A percentile compares a stretch with the other conserved stretches of the same genome.
phyloP scores from a whole-genome alignment of 2,888 invertebrate genomes.

The Euspilapteryx auroguttella region DNA sequence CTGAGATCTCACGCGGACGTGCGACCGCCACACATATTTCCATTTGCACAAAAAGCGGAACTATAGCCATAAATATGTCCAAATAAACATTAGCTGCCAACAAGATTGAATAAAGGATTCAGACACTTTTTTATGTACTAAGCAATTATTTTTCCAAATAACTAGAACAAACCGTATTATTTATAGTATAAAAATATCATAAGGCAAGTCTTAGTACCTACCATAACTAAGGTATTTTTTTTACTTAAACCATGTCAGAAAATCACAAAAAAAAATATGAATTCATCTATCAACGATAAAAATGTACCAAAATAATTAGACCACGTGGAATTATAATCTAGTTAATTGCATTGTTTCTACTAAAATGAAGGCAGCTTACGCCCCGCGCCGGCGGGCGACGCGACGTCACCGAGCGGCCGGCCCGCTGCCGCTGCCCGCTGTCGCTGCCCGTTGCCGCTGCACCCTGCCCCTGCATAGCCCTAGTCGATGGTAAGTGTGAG shows the following conservation, averaged over 20 bases:
- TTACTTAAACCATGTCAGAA: too few species aligned
- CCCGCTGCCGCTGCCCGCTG: conserved; percentile 20
- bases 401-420: conserved; percentile 13
- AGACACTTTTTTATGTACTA: conserved; percentile 40
- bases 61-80: conserved; percentile 64
- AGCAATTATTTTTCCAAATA: too few species aligned
- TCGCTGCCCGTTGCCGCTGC: conserved; percentile 10
- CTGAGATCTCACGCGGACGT: conserved; percentile 61
- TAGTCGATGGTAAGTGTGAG: conserved; percentile 58
- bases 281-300: too few species aligned
- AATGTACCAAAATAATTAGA: too few species aligned
- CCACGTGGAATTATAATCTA: too few species aligned
- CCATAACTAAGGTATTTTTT: too few species aligned
- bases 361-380: conserved; percentile 26
- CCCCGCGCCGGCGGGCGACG: conserved; percentile 12
- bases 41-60: conserved; percentile 59
- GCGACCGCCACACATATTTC: conserved; percentile 64
- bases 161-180: too few species aligned
- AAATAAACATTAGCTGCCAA: conserved; percentile 57
- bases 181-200: too few species aligned
- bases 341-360: conserved; percentile 33
- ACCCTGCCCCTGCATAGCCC: too few species aligned
- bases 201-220: too few species aligned
- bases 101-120: conserved; percentile 29
- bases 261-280: too few species aligned